Base-by-base conservation (phyloP, 2,113 vertebrate species). In the Rhea pennata region DNA sequence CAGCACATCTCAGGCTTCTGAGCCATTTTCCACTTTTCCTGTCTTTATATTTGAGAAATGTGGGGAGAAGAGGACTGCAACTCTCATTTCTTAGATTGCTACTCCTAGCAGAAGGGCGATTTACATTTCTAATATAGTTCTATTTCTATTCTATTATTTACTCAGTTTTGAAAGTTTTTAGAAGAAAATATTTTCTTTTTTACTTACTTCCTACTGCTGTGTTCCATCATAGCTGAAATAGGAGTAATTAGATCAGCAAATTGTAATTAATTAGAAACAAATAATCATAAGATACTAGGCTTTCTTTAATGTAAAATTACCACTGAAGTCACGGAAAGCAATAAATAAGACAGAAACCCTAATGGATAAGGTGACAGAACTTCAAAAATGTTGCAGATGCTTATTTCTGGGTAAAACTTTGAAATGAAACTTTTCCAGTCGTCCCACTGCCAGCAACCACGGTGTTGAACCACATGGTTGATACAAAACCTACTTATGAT, bases 191-290 rank as follows among this genome's bases (percentile, higher is more conserved):
- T 17, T 5, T 46, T 46, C 14, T n/a, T 31, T 36, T 27, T 58
- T 58, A 58, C 27, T 58, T 31, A 58, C 29, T 58, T 17, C 48
- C 36, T 53, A 9, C 23, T 53, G 24, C 17, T 74, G 74, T 56
- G 15, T 26, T 88, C 48, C 88, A 27, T 83, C 44, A 44, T 74
- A 81, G 93, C 27, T 93, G 77, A 54, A 72, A 95, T 93, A 89
- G 50, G 50, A 95, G 78, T 39, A 95, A 39, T 82, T 58, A 64
- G 21, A 66, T 97, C 89, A 94, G 91, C 71, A 97, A 94, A 87
- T 23, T 79, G 50, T 91, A 90, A 53, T 58, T 86, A 93, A 95
- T 96, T 93, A 84, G 95, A 94, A 95, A 6, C 36, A 80, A 86
- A 59, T 21, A 95, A 94, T 80, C 26, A 5, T 42, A 76, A 90